Evolutionary conservation across 2,888 invertebrate genomes (phyloP).

Genomic region (Heteromurus nitidus): DNA sequence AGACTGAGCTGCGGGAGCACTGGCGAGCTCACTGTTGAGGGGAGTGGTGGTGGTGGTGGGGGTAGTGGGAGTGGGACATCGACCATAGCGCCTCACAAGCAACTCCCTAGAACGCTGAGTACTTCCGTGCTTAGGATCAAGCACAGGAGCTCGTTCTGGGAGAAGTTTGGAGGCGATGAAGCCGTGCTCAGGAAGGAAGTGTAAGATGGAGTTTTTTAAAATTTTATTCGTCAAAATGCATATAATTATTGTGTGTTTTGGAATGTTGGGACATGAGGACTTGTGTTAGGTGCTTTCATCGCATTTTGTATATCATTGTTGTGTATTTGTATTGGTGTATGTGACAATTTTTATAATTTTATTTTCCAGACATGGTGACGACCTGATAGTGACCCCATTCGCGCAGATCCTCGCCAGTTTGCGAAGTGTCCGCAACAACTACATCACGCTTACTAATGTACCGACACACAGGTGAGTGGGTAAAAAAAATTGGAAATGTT

Average conservation of each 20-base stretch:
- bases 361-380: constrained; percentile 93
- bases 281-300: too few relatives aligned
- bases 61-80: constrained; percentile 42
- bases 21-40: constrained; percentile 49
- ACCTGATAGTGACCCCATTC: constrained; percentile 99
- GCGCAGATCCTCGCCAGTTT: constrained; percentile 99
- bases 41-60: constrained; percentile 38
- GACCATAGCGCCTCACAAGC: constrained; percentile 75
- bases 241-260: not conserved
- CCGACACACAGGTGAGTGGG: constrained; percentile 86
- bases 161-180: constrained; percentile 79
- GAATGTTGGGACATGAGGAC: not conserved
- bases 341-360: constrained; percentile 71
- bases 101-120: constrained; percentile 84
- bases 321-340: not conserved
- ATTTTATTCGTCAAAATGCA: not conserved
- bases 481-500: constrained; percentile 32
- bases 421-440: constrained; percentile 98
- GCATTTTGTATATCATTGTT: too few relatives aligned
- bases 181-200: constrained; percentile 56
- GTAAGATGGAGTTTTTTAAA: constrained; percentile 25
- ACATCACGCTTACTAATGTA: constrained; percentile 97
- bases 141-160: constrained; percentile 88
- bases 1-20: constrained; percentile 59
- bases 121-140: constrained; percentile 88